Evolutionary conservation across 2,888 invertebrate genomes (phyloP).

Genomic region (Polyploca ridens): DNA sequence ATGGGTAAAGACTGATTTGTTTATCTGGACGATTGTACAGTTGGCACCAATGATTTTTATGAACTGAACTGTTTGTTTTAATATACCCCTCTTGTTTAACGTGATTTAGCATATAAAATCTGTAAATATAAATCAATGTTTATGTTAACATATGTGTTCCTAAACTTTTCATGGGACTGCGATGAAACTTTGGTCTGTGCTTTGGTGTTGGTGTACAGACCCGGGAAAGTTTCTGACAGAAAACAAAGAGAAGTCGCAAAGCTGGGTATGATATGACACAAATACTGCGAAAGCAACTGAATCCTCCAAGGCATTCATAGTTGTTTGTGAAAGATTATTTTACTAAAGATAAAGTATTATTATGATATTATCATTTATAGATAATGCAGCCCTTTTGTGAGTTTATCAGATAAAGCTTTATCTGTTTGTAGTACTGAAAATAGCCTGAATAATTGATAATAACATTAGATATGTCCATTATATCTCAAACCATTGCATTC

Average conservation of each 20-base stretch:
- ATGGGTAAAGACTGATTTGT: constrained; percentile 49
- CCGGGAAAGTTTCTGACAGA: no score
- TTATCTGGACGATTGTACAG: constrained; percentile 18
- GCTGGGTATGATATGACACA: no score
- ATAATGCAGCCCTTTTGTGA: not conserved
- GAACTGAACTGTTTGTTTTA: constrained; percentile 8
- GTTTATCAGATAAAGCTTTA: not conserved
- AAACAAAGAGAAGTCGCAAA: no score
- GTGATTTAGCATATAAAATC: not conserved
- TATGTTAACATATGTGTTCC: no score
- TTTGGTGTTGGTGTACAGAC: no score
- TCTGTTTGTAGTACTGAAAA: not conserved
- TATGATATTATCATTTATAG: not conserved
- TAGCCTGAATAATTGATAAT: not conserved
- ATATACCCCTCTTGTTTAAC: not conserved
- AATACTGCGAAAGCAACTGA: no score
- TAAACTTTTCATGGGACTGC: no score
- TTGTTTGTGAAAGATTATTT: no score
- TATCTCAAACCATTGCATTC: not conserved
- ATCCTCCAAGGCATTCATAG: no score
- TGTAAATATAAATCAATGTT: not conserved
- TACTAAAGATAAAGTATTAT: not conserved
- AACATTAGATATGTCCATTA: no score
- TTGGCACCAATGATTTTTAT: not conserved
- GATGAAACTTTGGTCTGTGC: no score